phyloP scores from a whole-genome alignment of 2,797 vertebrate genomes.

The Falco concolor region DNA sequence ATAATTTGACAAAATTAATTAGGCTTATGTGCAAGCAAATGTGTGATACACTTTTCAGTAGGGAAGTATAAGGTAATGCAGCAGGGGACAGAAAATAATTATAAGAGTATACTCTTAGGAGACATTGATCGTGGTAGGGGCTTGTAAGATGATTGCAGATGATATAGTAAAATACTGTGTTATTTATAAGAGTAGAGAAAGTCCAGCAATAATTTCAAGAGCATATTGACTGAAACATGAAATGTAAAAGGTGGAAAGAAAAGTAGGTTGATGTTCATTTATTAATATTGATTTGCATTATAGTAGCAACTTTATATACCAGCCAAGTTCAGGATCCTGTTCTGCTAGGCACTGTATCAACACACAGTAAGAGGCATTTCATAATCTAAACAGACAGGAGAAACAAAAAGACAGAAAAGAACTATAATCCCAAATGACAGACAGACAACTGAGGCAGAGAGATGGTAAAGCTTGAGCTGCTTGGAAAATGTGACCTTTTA shows the following conservation, averaged over 20 bases:
- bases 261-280: constrained; percentile 36
- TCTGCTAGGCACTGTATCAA: neutral
- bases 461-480: constrained; percentile 15
- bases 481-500: constrained; percentile 45
- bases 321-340: constrained; percentile 19
- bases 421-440: constrained; percentile 29
- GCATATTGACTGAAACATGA: neutral
- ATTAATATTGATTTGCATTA: constrained; percentile 56
- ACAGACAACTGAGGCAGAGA: constrained; percentile 17
- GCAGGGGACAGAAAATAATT: constrained; percentile 45
- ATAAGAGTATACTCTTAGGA: neutral
- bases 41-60: constrained; percentile 29
- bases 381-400: constrained; percentile 25
- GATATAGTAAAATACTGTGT: neutral
- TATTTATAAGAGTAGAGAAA: neutral
- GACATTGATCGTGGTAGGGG: neutral
- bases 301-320: neutral
- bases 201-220: constrained; percentile 7
- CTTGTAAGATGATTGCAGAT: neutral
- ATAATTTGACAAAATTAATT: constrained; percentile 70
- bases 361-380: neutral
- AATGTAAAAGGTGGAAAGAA: constrained; percentile 36
- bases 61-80: constrained; percentile 15
- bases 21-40: constrained; percentile 33
- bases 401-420: neutral